phyloP scores from a whole-genome alignment of 2,888 invertebrate genomes.

The Machimus rusticus region DNA sequence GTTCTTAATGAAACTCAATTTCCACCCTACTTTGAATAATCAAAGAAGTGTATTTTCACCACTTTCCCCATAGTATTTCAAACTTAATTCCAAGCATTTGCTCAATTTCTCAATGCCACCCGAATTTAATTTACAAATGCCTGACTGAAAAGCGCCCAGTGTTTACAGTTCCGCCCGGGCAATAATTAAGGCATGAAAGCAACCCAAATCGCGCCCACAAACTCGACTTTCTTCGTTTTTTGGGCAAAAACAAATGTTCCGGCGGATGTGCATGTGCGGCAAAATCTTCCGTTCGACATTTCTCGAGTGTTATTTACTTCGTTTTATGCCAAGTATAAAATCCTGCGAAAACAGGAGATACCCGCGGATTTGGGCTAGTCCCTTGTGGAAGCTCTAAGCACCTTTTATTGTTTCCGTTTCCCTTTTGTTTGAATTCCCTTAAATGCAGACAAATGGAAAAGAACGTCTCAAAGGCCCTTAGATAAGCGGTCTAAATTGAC shows the following conservation, averaged over 20 bases:
- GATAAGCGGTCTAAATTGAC: slow-evolving; percentile 8
- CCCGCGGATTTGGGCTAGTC: slow-evolving; percentile 4
- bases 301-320: neutral
- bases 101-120: neutral
- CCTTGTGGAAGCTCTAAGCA: neutral
- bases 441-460: slow-evolving; percentile 11
- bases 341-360: neutral
- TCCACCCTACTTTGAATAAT: neutral
- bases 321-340: neutral
- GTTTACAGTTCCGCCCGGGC: neutral
- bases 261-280: neutral
- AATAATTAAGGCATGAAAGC: neutral
- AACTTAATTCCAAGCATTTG: neutral
- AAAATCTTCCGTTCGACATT: neutral
- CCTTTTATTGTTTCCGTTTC: neutral
- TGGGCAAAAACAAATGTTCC: neutral
- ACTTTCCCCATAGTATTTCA: neutral
- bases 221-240: neutral
- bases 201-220: neutral
- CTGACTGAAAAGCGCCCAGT: neutral
- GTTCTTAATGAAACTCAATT: neutral
- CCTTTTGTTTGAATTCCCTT: slow-evolving; percentile 4
- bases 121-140: neutral
- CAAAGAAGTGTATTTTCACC: neutral
- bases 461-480: neutral